Evolutionary conservation across 1,140 invertebrate species (phyloP).

Genomic region (Proctacanthus coquilletti): DNA sequence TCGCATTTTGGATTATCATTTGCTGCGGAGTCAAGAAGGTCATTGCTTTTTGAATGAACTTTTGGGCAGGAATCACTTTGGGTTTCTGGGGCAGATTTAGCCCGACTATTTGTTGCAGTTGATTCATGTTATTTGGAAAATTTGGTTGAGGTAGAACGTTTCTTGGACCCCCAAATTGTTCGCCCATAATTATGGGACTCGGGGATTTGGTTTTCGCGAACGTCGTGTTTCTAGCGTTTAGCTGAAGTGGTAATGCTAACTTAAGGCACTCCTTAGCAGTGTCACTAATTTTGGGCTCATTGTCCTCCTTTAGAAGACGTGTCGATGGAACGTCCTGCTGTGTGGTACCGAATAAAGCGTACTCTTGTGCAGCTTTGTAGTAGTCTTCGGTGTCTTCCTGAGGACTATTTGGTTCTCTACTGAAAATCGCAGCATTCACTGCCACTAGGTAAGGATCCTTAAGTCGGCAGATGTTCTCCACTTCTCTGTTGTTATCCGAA

Average conservation of each 20-base stretch:
- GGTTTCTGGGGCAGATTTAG: constrained; percentile 1
- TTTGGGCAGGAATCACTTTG: constrained; percentile 7
- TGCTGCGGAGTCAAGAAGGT: background rate
- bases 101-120: too few relatives aligned
- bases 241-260: too few relatives aligned
- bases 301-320: too few relatives aligned
- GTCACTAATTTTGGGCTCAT: too few relatives aligned
- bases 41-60: constrained; percentile 6
- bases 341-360: background rate
- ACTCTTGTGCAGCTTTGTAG: background rate
- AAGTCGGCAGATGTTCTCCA: background rate
- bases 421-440: background rate
- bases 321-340: too few relatives aligned
- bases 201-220: too few relatives aligned
- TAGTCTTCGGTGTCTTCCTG: background rate
- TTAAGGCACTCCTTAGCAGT: too few relatives aligned
- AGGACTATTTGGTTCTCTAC: background rate
- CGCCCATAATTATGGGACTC: too few relatives aligned
- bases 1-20: constrained; percentile 6
- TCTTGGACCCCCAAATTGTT: too few relatives aligned
- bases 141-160: too few relatives aligned
- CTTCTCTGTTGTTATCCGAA: background rate
- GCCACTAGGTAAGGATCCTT: background rate
- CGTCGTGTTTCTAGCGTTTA: too few relatives aligned
- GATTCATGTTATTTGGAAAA: too few relatives aligned